Conservation (phyloP, 2,888 invertebrate species). For the Eledone cirrhosa region DNA sequence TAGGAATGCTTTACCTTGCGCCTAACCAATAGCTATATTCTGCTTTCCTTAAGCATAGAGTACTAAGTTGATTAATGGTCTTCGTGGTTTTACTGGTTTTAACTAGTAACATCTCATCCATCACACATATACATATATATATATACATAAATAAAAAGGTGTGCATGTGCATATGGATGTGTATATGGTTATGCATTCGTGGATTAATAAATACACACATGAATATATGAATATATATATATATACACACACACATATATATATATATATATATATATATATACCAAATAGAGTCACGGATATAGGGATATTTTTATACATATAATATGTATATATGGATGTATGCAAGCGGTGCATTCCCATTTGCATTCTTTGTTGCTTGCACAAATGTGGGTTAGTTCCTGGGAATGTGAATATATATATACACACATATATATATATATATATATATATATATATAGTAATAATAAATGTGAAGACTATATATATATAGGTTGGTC, state of each 20-base stretch:
- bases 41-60: no score
- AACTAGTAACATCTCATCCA: no score
- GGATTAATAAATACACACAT: neutral
- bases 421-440: neutral
- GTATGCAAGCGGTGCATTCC: neutral
- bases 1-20: no score
- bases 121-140: constrained; percentile 23
- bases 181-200: neutral
- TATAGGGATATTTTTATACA: no score
- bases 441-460: neutral
- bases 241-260: neutral
- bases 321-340: no score
- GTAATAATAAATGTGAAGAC: no score
- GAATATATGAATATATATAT: neutral
- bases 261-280: neutral
- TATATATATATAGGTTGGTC: neutral
- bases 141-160: constrained; percentile 22
- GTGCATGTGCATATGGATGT: neutral
- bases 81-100: no score
- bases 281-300: neutral
- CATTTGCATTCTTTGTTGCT: no score
- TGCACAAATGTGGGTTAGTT: no score
- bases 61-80: no score
- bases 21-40: no score
- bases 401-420: neutral